Evolutionary conservation across 2,888 invertebrate genomes (phyloP).

Genomic region (Drosophila pegasa): DNA sequence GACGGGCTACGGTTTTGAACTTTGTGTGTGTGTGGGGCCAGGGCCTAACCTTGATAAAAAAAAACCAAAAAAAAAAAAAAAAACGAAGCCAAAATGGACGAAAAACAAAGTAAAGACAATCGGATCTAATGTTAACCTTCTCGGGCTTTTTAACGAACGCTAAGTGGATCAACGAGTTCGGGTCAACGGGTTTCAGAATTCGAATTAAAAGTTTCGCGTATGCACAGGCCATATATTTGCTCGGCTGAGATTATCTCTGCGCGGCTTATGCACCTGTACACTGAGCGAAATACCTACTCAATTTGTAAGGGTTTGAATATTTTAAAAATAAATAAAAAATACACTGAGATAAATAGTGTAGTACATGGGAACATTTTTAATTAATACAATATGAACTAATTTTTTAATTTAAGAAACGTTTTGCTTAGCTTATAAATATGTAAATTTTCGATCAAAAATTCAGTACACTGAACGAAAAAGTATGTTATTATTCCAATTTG

Average conservation of each 20-base stretch:
- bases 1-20: conserved; percentile 41
- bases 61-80: background rate
- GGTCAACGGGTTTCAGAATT: conserved; percentile 62
- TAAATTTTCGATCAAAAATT: too few species aligned
- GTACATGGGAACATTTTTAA: background rate
- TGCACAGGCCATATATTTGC: conserved; percentile 6
- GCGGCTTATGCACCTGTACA: conserved; percentile 16
- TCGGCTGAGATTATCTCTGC: conserved; percentile 9
- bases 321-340: too few species aligned
- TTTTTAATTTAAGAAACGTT: too few species aligned
- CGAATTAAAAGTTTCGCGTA: conserved; percentile 16
- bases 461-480: too few species aligned
- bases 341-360: too few species aligned
- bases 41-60: conserved; percentile 40
- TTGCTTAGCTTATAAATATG: too few species aligned
- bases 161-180: conserved; percentile 58
- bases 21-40: conserved; percentile 30
- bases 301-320: too few species aligned
- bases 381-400: too few species aligned
- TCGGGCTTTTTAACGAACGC: conserved; percentile 15
- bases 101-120: background rate
- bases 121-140: conserved; percentile 40
- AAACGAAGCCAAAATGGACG: background rate
- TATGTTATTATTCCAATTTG: too few species aligned
- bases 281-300: conserved; percentile 7